Evolutionary conservation across 2,113 vertebrate genomes (phyloP), one percentile per base, ranked within the genome.

Genomic region (Odontesthes bonariensis): DNA sequence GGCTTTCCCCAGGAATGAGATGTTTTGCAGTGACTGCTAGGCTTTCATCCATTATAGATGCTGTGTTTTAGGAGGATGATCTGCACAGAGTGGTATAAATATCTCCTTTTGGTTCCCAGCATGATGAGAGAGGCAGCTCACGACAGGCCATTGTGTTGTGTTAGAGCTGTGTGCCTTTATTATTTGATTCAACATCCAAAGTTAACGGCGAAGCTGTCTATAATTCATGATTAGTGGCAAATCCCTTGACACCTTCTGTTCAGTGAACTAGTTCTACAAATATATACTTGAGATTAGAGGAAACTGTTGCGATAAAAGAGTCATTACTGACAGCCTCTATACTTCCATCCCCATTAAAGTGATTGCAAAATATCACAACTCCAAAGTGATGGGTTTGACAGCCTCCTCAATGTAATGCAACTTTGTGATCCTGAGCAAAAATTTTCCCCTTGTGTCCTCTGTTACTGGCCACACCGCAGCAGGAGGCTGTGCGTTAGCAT

Each of bases 11-110:
- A 59, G 38, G 62, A 86, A 83, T 27, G 40, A 82, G 77, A 81
- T 79, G 81, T 76, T 82, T 69, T 71, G 77, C 68, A 76, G 79
- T 7, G 80, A 82, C 84, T 83, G 66, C 72, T 69, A 73, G 68
- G 68, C 63, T 84, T 84, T 92, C 87, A 92, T 93, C 69, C 83
- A 92, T 92, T 87, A 91, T 93, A 63, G 63, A 93, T 91, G 69
- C 35, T 59, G 59, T 81, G 82, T 91, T 92, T 92, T 89, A 91
- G 77, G 72, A 66, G 83, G 83, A 75, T 73, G 89, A 91, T 88
- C 82, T 73, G 44, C 75, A 74, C 64, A 75, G 68, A 77, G 79
- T 79, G 87, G 88, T 89, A 91, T 91, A 93, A 91, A 94, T 89
- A 91, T 91, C 86, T 88, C 16, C 65, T 79, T 81, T 86, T 73